These are phyloP conservation scores for Myotis planiceps DNA, from an alignment of 2,797 vertebrate genomes.

Conservation along the genomic window DNA sequence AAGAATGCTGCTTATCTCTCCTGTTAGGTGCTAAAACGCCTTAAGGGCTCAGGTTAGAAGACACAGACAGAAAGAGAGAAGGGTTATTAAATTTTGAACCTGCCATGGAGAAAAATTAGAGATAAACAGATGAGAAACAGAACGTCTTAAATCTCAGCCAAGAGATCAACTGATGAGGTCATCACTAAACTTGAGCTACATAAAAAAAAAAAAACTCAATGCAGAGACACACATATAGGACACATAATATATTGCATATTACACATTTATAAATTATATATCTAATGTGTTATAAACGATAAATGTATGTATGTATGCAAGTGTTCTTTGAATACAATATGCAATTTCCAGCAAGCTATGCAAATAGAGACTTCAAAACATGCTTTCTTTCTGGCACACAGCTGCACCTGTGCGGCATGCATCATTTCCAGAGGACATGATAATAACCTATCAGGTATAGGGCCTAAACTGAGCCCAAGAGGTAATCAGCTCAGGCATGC, in stretches of 20 bases:
- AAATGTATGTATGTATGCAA: conserved; percentile 27
- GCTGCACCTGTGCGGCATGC: conserved; percentile 80
- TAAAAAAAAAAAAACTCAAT: background rate
- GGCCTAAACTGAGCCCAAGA: conserved; percentile 83
- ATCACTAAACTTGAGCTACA: background rate
- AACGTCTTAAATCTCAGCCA: conserved; percentile 51
- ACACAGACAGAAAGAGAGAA: conserved; percentile 77
- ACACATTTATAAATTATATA: background rate
- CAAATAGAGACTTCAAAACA: conserved; percentile 81
- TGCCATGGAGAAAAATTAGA: conserved; percentile 55
- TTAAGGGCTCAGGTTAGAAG: conserved; percentile 81
- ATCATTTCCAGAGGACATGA: conserved; percentile 84
- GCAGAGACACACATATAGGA: background rate
- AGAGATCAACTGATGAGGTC: conserved; percentile 51
- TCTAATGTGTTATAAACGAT: background rate
- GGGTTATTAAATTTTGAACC: conserved; percentile 72
- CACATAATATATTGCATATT: background rate
- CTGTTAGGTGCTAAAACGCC: conserved; percentile 70
- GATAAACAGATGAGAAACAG: conserved; percentile 62
- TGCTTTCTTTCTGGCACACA: conserved; percentile 79
- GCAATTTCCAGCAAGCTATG: conserved; percentile 73
- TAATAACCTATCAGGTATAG: conserved; percentile 84
- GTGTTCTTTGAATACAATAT: conserved; percentile 64
- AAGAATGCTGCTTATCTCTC: conserved; percentile 69
- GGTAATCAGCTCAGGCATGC: conserved; percentile 85